These are phyloP conservation scores for Drosophila trapezifrons DNA, from an alignment of 1,140 invertebrate genomes.

Conservation along the genomic window DNA sequence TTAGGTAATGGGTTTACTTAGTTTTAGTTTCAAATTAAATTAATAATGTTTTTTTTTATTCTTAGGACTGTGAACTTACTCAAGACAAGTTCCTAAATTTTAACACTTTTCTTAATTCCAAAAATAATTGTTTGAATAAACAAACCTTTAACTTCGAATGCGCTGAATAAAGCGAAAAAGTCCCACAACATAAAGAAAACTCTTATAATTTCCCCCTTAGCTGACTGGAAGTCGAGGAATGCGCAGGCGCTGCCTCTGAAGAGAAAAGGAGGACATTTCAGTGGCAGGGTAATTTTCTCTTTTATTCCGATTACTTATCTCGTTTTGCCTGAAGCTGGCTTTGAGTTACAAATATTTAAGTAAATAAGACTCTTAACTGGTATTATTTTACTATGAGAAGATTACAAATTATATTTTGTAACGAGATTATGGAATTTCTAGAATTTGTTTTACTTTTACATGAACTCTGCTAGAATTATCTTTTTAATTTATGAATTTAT, in stretches of 20 bases:
- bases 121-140: conserved; percentile 36
- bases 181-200: conserved; percentile 24
- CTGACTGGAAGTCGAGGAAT: conserved; percentile 42
- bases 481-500: too few species aligned
- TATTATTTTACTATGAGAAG: conserved; percentile 11
- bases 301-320: background rate
- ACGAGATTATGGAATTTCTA: background rate
- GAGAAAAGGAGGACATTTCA: conserved; percentile 14
- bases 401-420: conserved; percentile 1
- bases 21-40: background rate
- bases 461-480: too few species aligned
- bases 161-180: conserved; percentile 74
- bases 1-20: background rate
- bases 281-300: conserved; percentile 51
- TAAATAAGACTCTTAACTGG: conserved; percentile 25
- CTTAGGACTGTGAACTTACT: background rate
- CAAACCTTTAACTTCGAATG: background rate
- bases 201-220: conserved; percentile 58
- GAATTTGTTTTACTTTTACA: background rate
- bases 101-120: conserved; percentile 7
- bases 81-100: background rate
- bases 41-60: too few species aligned
- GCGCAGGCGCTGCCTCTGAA: conserved; percentile 48
- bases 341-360: conserved; percentile 23
- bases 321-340: conserved; percentile 18